Conservation (phyloP, 2,113 vertebrate species). For the Casuarius casuarius region DNA sequence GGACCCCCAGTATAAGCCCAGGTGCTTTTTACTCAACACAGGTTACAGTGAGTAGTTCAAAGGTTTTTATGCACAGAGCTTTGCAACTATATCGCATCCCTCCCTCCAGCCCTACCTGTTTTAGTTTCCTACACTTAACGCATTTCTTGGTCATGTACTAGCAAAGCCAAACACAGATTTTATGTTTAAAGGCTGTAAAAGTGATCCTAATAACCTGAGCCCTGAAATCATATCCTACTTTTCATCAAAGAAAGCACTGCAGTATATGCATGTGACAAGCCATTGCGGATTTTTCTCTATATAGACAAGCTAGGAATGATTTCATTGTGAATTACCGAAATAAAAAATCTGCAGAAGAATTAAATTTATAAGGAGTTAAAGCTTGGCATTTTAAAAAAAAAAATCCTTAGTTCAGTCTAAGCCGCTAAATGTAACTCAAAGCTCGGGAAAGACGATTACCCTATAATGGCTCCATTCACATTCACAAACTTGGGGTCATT, state of each 20-base stretch:
- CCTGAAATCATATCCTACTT: neutral
- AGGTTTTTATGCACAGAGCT: neutral
- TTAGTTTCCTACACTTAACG: neutral
- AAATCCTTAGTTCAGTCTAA: neutral
- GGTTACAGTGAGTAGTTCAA: neutral
- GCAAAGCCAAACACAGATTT: neutral
- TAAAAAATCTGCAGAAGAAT: constrained; percentile 10
- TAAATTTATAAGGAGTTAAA: constrained; percentile 41
- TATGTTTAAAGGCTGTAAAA: neutral
- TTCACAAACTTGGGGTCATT: constrained; percentile 35
- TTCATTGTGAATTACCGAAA: neutral
- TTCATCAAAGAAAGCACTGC: neutral
- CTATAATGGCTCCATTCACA: constrained; percentile 48
- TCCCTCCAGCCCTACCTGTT: neutral
- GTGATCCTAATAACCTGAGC: neutral
- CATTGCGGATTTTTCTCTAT: neutral
- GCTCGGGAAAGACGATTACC: constrained; percentile 21
- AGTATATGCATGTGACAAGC: neutral
- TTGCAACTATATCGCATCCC: neutral
- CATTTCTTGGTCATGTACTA: neutral
- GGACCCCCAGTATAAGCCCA: neutral
- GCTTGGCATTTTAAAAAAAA: neutral
- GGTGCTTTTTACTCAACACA: neutral
- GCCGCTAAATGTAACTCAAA: constrained; percentile 12
- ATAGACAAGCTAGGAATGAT: neutral